phyloP scores from a whole-genome alignment of 35 echinoderm and acorn worm species.

The Stichopus chloronotus region DNA sequence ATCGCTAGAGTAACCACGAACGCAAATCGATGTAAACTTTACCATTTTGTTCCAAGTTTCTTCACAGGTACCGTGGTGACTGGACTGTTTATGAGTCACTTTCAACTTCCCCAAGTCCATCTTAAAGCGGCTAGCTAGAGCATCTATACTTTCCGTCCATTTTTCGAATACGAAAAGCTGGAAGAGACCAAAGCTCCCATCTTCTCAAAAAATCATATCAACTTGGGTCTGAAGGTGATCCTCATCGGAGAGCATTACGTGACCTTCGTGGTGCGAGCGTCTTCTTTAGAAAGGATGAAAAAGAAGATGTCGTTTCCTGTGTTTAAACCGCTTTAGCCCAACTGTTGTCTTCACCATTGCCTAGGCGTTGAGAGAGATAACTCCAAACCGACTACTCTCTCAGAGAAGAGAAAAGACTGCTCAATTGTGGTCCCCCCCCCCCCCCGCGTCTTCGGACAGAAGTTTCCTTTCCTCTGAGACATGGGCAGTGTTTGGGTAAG shows the following conservation, averaged over 20 bases:
- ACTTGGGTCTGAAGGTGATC: background rate
- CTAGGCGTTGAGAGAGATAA: background rate
- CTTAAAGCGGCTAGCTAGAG: background rate
- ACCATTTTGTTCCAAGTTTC: slow-evolving; percentile 34
- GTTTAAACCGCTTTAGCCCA: background rate
- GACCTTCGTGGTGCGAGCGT: background rate
- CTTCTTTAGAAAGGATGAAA: background rate
- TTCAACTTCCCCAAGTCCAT: background rate
- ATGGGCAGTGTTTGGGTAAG: background rate
- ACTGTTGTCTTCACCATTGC: background rate
- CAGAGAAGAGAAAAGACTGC: background rate
- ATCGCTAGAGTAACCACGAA: slow-evolving; percentile 9
- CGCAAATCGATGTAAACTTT: slow-evolving; percentile 25
- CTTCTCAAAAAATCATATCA: background rate
- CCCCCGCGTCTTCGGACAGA: background rate
- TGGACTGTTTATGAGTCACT: no score
- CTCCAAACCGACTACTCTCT: background rate
- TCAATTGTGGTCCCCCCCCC: background rate
- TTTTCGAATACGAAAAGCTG: slow-evolving; percentile 20
- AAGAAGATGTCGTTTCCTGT: background rate
- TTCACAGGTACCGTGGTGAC: background rate
- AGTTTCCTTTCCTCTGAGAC: slow-evolving; percentile 14
- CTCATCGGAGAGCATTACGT: background rate
- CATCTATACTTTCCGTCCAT: slow-evolving; percentile 35
- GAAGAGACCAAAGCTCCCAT: background rate